Base-by-base conservation (phyloP, 2,888 invertebrate species). In the Zygaena filipendulae region DNA sequence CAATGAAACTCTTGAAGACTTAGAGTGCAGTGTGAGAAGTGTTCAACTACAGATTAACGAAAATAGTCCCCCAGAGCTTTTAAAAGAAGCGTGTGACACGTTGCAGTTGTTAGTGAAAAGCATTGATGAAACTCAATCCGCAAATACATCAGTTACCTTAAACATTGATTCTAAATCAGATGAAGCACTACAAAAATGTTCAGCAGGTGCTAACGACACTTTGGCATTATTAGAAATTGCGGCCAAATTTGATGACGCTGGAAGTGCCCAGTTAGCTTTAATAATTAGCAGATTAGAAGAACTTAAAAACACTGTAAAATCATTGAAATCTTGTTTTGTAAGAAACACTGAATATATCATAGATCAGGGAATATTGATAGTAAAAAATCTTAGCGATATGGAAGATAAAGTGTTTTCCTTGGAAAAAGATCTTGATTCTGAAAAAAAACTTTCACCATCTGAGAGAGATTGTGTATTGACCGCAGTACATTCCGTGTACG, bases 1-100 rank as follows among this genome's bases (percentile, higher is more conserved):
- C 39, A 70, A 68, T 57, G 79, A 79, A 47, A 69, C 71, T 52
- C 66, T 82, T 42, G 69, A 75, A 43, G 79, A 79, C 45, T 66
- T 79, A 63, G 79, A 79, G 59, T 77, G 77, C 58, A 72, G 68
- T 49, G 72, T 77, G 49, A 71, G 77, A 44, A 77, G 75, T 59
- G 71, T 77, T 3, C 75, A 75, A 41, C 62, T 77, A 41, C 74
- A 72, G 40, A 64, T 75, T 25, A 66, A 62, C 43, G 75, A 77
- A 49, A 59, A 61, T 11, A 68, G 70, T 40, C 67, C 72, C 24
- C 56, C 63, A 6, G 62, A 66, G 12, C 47, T 74, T 27, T 47
- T 79, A 2, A 59, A 59, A 36, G 74, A 77, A 52, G 71, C 74
- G 7, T 74, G 70, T 49, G 66, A 58, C n/a, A 69, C 72, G 18